Evolutionary conservation across 2,113 vertebrate species (phyloP), one percentile per base, ranked within the genome.

Genomic region (Ranitomeya imitator): DNA sequence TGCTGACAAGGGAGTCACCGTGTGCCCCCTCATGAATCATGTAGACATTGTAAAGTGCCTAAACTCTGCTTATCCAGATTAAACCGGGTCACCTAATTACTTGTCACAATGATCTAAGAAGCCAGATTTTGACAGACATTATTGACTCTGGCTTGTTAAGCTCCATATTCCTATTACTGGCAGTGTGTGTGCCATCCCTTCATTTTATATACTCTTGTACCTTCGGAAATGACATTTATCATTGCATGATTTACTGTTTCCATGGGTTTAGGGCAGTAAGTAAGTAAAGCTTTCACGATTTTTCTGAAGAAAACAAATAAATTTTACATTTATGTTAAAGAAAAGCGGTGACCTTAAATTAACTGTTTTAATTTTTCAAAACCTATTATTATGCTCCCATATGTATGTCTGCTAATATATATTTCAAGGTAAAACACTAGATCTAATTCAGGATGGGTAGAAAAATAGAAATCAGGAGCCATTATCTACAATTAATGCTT

Each of bases 121-220:
- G 93, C 90, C 90, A 90, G 79, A 90, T 87, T 91, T 89, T 90
- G 89, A 93, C 88, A 93, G 89, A 85, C 92, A 90, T 89, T 91
- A 93, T 90, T 91, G 91, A 91, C 91, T 93, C 91, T 90, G 57
- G 0, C 90, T 92, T 93, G 91, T 90, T 91, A 92, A 92, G 91
- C 73, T 59, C 3, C 23, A 63, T 23, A 31, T 78, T 86, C 21
- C 76, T 37, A 59, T 26, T 73, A 16, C 71, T 82, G 52, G 31
- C 71, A 76, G 19, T 55, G 23, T 65, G 21, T 23, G 14, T 83
- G 63, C 61, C n/a, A 67, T 19, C 60, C 31, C 60, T 12, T 21
- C 52, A 61, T 16, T n/a, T 67, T 67, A 23, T 67, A 83, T 26
- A 16, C 14, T 19, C 15, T 3, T 59, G 14, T 15, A 80, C 52